Base-by-base conservation (phyloP, 2,113 vertebrate genomes). In the Sphaerodactylus townsendi region DNA sequence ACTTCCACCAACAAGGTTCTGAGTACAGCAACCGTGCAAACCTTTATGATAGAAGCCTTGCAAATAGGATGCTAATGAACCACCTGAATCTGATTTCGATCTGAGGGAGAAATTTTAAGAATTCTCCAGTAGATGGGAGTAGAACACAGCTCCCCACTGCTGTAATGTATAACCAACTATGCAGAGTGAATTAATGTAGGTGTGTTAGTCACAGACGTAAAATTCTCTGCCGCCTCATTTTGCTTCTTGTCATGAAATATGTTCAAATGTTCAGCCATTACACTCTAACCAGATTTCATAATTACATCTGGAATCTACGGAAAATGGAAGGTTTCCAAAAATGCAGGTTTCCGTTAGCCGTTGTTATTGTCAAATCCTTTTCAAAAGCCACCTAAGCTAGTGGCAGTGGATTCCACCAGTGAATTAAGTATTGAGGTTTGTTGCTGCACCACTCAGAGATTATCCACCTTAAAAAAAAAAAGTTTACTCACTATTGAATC, bases 91-190 rank as follows among this genome's bases (percentile, higher is more conserved):
- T 25, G 14, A 48, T 77, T 44, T 44, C 35, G 11, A 44, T 77
- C 64, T 65, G 62, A 65, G 44, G 19, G 35, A 10, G 10, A 59
- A 33, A 19, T 46, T n/a, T 71, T 70, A 35, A 78, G 21, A n/a
- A 78, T 25, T 68, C 48, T 59, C 82, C 82, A 84, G 75, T 66
- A 84, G 82, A 11, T 46, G 82, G 74, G 13, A 59, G 76, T 77
- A 70, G 7, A 35, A 15, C 14, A 77, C 30, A 25, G 35, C 2
- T 13, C 19, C 72, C 50, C 56, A 56, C 21, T 33, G 56, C 44
- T 33, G 77, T 66, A 46, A 68, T 53, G 17, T 33, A 50, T 8
- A 33, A 33, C 44, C 5, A 37, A 10, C 13, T 37, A 28, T 7
- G 41, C 9, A 65, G 46, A 48, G n/a, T 14, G 48, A 69, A 80